Conservation (phyloP, 1,140 invertebrate species). For the Batillaria attramentaria region DNA sequence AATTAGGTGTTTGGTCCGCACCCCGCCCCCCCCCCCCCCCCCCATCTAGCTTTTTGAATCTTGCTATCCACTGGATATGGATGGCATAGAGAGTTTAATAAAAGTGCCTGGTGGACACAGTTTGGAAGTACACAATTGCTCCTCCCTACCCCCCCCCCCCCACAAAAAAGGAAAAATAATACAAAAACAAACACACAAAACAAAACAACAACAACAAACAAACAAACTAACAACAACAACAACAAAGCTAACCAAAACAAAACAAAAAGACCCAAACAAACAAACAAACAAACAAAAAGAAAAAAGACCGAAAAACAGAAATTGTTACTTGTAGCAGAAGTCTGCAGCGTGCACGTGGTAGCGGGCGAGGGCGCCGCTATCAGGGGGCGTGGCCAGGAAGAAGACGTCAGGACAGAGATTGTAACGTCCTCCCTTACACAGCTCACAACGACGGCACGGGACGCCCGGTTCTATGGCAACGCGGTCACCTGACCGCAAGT, state of each 20-base stretch:
- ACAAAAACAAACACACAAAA: not conserved
- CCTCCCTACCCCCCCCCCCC: not conserved
- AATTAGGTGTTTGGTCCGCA: no score
- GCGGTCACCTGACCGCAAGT: slow-evolving; percentile 81
- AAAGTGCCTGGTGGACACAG: no score
- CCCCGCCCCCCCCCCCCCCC: no score
- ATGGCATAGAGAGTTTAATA: no score
- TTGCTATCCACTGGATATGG: no score
- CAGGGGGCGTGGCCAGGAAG: slow-evolving; percentile 91
- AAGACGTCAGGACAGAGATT: slow-evolving; percentile 87
- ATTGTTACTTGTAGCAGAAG: slow-evolving; percentile 82
- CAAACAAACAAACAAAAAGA: not conserved
- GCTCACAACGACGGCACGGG: slow-evolving; percentile 86
- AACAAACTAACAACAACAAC: not conserved
- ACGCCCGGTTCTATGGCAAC: slow-evolving; percentile 95
- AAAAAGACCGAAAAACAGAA: not conserved
- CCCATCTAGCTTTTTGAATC: no score
- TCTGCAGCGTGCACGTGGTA: slow-evolving; percentile 93
- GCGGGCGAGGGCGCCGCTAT: slow-evolving; percentile 85
- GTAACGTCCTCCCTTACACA: slow-evolving; percentile 90
- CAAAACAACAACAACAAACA: not conserved
- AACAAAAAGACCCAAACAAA: not conserved
- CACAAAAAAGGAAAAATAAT: not conserved
- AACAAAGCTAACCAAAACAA: not conserved
- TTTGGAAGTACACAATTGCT: no score